These are phyloP conservation scores for Zoroaster sp. DNA, from an alignment of 53 echinoderm and acorn worm species.

Conservation along the genomic window DNA sequence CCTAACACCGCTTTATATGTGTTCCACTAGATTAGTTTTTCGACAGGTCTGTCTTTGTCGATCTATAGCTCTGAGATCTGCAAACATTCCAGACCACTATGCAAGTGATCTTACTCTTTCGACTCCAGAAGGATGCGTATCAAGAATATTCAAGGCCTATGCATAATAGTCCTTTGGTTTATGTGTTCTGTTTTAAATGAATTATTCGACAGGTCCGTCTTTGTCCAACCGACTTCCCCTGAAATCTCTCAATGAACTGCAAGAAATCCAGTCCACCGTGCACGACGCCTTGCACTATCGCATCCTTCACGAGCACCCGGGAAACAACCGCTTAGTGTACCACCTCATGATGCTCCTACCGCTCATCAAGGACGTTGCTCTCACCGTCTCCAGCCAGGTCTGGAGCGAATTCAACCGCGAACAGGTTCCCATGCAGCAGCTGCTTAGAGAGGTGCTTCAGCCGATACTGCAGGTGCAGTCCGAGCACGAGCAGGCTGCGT, in stretches of 20 bases:
- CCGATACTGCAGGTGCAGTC: slow-evolving; percentile 26
- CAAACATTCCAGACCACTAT: no score
- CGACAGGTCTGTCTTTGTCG: no score
- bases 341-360: slow-evolving; percentile 83
- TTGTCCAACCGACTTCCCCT: slow-evolving; percentile 29
- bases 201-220: slow-evolving; percentile 7
- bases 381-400: slow-evolving; percentile 44
- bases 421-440: slow-evolving; percentile 36
- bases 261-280: slow-evolving; percentile 68
- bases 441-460: slow-evolving; percentile 37
- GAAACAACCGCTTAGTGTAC: slow-evolving; percentile 69
- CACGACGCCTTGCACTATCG: slow-evolving; percentile 86
- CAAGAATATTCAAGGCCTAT: not conserved
- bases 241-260: slow-evolving; percentile 51
- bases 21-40: no score
- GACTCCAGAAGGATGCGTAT: not conserved
- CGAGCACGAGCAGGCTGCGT: not conserved
- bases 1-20: no score
- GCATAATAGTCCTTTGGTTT: no score
- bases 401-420: slow-evolving; percentile 37
- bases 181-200: not conserved
- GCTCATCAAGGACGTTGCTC: slow-evolving; percentile 70
- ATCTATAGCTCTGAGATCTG: no score
- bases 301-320: slow-evolving; percentile 77
- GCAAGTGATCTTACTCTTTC: no score